These are phyloP conservation scores for Vanessa cardui DNA, from an alignment of 2,888 invertebrate genomes.

Conservation along the genomic window DNA sequence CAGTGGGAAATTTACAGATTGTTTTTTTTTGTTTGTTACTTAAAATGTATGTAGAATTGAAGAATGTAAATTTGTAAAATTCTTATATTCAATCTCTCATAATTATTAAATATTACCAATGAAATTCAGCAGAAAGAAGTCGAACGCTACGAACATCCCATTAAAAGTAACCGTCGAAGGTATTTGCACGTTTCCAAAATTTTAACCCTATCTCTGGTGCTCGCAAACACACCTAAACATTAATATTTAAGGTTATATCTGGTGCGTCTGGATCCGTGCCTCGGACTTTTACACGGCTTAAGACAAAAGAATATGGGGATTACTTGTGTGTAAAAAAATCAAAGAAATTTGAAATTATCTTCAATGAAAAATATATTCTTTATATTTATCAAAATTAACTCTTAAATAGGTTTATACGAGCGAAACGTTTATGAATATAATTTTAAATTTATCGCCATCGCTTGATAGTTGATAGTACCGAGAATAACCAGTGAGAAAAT, in stretches of 20 bases:
- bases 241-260: conserved; percentile 64
- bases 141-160: conserved; percentile 12
- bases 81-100: neutral
- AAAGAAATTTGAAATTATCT: too few relatives aligned
- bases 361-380: too few relatives aligned
- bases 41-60: too few relatives aligned
- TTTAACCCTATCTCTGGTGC: conserved; percentile 26
- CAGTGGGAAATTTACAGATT: too few relatives aligned
- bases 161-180: conserved; percentile 26
- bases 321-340: neutral
- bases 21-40: too few relatives aligned
- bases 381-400: too few relatives aligned
- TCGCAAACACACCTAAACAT: conserved; percentile 53
- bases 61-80: neutral
- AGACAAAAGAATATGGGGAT: neutral
- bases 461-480: too few relatives aligned
- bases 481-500: too few relatives aligned
- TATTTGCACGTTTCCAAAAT: conserved; percentile 28
- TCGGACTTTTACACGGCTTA: conserved; percentile 44
- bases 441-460: too few relatives aligned
- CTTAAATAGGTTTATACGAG: too few relatives aligned
- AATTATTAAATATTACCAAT: neutral
- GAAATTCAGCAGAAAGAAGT: conserved; percentile 7
- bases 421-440: too few relatives aligned
- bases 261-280: conserved; percentile 49